These are phyloP conservation scores for Harpalus rufipes DNA, from an alignment of 2,888 invertebrate genomes.

Conservation along the genomic window DNA sequence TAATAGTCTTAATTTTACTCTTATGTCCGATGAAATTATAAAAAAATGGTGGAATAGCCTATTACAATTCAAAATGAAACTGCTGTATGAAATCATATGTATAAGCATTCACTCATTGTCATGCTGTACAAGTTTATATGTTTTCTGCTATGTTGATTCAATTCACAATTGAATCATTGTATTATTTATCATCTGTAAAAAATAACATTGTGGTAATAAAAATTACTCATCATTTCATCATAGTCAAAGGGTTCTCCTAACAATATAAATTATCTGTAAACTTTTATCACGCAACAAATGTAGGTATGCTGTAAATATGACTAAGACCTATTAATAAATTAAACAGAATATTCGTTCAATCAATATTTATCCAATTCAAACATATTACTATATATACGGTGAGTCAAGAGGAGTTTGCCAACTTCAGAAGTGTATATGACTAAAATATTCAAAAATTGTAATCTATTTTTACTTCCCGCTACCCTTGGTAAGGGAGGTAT, in stretches of 20 bases:
- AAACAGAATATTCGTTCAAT: neutral
- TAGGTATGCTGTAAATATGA: conserved; percentile 21
- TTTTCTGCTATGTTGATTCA: neutral
- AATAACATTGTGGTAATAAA: neutral
- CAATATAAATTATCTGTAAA: neutral
- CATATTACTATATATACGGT: no score
- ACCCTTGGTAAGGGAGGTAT: no score
- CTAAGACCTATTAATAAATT: conserved; percentile 25
- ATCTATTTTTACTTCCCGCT: no score
- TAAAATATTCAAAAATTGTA: no score
- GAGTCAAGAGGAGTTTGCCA: no score
- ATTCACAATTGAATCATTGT: neutral
- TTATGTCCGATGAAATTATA: no score
- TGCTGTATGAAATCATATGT: no score
- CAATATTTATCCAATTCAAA: neutral
- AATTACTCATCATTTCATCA: conserved; percentile 14
- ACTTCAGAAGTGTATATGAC: no score
- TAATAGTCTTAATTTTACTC: no score
- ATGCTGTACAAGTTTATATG: neutral
- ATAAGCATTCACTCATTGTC: neutral
- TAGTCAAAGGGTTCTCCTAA: conserved; percentile 5
- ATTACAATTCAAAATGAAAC: no score
- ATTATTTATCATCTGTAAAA: neutral
- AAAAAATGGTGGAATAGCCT: no score
- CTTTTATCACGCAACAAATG: conserved; percentile 25